phyloP scores from a whole-genome alignment of 2,888 invertebrate species.

The Ormyrus labotus region DNA sequence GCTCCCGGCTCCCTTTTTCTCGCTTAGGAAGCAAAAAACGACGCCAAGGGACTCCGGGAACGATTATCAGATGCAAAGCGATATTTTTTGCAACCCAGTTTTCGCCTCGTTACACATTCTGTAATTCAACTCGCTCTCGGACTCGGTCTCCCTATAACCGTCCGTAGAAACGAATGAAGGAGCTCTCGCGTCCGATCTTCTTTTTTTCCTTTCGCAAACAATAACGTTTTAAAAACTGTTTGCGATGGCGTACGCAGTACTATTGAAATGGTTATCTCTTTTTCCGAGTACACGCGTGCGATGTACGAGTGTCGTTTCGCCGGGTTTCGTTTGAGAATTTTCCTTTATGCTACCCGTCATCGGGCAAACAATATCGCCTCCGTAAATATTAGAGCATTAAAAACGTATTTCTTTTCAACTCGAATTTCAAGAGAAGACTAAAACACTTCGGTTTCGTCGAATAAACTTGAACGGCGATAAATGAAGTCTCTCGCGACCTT shows the following conservation, averaged over 20 bases:
- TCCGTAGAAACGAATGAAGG: slow-evolving; percentile 13
- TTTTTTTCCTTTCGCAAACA: slow-evolving; percentile 23
- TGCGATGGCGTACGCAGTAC: slow-evolving; percentile 13
- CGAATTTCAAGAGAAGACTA: too few relatives aligned
- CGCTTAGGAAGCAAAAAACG: slow-evolving; percentile 13
- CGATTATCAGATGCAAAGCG: slow-evolving; percentile 46
- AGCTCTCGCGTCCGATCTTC: background rate
- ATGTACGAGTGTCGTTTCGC: background rate
- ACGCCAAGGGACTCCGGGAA: background rate
- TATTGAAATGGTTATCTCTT: slow-evolving; percentile 9
- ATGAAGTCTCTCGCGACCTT: too few relatives aligned
- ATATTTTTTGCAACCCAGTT: slow-evolving; percentile 45
- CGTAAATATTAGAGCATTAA: background rate
- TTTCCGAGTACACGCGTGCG: background rate
- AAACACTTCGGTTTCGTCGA: too few relatives aligned
- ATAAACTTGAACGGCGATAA: too few relatives aligned
- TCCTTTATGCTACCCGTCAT: background rate
- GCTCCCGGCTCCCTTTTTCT: slow-evolving; percentile 29
- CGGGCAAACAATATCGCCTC: background rate
- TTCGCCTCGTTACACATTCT: slow-evolving; percentile 46
- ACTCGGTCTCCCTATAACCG: too few relatives aligned
- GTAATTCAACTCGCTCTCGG: slow-evolving; percentile 27
- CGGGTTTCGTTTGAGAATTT: slow-evolving; percentile 9
- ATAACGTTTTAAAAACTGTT: slow-evolving; percentile 38
- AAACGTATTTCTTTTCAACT: too few relatives aligned